These are phyloP conservation scores for Goniozus legneri DNA, from an alignment of 1,140 invertebrate genomes.

Conservation along the genomic window DNA sequence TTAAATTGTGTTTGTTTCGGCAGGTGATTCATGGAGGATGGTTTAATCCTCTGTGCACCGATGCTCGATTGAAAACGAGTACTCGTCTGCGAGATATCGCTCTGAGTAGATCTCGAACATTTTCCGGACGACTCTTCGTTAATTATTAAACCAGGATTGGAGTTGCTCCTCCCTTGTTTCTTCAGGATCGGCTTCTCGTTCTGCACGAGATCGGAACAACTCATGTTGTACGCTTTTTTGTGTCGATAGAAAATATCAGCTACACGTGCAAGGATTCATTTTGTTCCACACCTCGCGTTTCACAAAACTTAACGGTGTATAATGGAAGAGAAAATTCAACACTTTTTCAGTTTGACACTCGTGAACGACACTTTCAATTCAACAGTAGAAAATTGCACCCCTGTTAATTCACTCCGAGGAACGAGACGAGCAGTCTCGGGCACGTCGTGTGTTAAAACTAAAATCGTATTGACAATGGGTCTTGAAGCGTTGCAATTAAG, in stretches of 20 bases:
- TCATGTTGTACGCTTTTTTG: no score
- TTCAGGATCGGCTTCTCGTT: neutral
- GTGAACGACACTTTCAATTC: no score
- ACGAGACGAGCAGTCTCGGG: neutral
- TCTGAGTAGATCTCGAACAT: conserved; percentile 40
- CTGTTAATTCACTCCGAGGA: neutral
- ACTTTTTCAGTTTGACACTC: no score
- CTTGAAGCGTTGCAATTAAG: no score
- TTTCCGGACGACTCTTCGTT: conserved; percentile 14
- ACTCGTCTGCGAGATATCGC: conserved; percentile 28
- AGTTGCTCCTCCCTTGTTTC: conserved; percentile 9
- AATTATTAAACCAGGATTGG: conserved; percentile 14
- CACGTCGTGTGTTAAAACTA: neutral
- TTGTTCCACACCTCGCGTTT: no score
- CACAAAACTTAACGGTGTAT: no score
- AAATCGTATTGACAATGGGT: no score
- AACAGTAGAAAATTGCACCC: conserved; percentile 2
- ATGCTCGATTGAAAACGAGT: conserved; percentile 24
- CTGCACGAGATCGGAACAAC: neutral
- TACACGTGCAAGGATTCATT: no score
- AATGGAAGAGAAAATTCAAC: no score
- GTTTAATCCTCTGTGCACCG: conserved; percentile 28
- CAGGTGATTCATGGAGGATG: conserved; percentile 35
- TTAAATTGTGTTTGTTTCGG: conserved; percentile 26
- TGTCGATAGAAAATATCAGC: no score